Base-by-base conservation (phyloP, 2,113 vertebrate species). In the Todiramphus saurophagus region DNA sequence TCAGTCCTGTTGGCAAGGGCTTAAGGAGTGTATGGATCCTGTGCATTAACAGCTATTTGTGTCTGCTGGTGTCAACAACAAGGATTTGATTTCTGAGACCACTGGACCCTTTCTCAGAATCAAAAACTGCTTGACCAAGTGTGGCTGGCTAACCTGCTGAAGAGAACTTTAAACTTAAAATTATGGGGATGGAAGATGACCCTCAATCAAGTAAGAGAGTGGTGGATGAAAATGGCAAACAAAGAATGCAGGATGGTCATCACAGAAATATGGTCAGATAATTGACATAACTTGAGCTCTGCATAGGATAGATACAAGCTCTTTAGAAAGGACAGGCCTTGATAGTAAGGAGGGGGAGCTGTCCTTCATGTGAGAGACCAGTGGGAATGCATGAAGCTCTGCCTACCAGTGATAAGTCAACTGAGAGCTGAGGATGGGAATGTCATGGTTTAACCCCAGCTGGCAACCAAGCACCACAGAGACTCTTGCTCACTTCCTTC, bases 1-100 rank as follows among this genome's bases (percentile, higher is more conserved):
- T 69, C 50, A 74, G 0, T 80, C 12, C 6, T 64, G 10, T 14
- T 50, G 23, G 6, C 0, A 3, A 55, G 10, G 17, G 27, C 4
- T 87, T 50, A 50, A 76, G 27, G 7, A 46, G 10, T 35, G 24
- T 24, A 37, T 80, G 23, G 37, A 80, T 80, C 24, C 33, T 58
- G n/a, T 55, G 21, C 25, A 37, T 74, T 55, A 62, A 74, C 15
- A 67, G 7, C 16, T 81, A 9, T 35, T 72, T 72, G 16, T 48
- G 10, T 14, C 55, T 82, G 5, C 27, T 77, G 59, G 27, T 56
- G 7, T 55, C 39, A 43, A 43, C 21, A 69, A 21, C 5, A 43
- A 12, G 15, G 17, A 46, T 74, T 79, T 74, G 21, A 48, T 46
- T 67, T 78, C 41, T 79, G 60, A 44, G 60, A 24, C 16, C 15